Evolutionary conservation across 1,140 invertebrate species (phyloP), one percentile per base, ranked within the genome.

Genomic region (Listronotus oregonensis): DNA sequence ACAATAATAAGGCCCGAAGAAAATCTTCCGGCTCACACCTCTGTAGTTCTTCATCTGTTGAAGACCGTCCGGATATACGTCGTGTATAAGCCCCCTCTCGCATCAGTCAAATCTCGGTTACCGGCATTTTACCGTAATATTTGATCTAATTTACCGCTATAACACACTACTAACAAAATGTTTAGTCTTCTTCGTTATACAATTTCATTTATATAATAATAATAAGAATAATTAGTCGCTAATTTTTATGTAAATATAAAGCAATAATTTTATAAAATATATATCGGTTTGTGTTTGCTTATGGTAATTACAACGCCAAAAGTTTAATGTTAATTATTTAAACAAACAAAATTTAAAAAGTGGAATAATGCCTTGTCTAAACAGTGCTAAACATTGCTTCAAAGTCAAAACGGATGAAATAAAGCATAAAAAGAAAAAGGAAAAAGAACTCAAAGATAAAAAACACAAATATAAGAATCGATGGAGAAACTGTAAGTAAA

Each of bases 21-120:
- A 61, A 67, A 62, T 64, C 70, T 67, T 70, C 69, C 71, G 62
- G 44, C 55, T 69, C 70, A 66, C 70, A 69, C 67, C 64, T 63
- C 67, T 60, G 52, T 55, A 67, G 65, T 64, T 67, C 64, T 69
- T 67, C 70, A 65, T 62, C 59, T 54, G 46, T 49, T 51, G 51
- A 67, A 63, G 50, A 56, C 46, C 67, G 60, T 44, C 21, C 55
- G 57, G 50, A 60, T 59, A 64, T 40, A 27, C 21, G 21, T 27
- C 21, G 2, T 27, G 5, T 5, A 43, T 15, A 31, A 42, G 17
- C 39, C 42, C 59, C 58, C 58, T 43, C 50, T 57, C 46, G 44
- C 15, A 58, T 58, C 32, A 12, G 12, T 43, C 40, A 57, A 64
- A 64, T 63, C 60, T 63, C 60, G 50, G 44, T 58, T 64, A 57